These are phyloP conservation scores for Delichon dasypus DNA, from an alignment of 2,797 vertebrate species.

Conservation along the genomic window DNA sequence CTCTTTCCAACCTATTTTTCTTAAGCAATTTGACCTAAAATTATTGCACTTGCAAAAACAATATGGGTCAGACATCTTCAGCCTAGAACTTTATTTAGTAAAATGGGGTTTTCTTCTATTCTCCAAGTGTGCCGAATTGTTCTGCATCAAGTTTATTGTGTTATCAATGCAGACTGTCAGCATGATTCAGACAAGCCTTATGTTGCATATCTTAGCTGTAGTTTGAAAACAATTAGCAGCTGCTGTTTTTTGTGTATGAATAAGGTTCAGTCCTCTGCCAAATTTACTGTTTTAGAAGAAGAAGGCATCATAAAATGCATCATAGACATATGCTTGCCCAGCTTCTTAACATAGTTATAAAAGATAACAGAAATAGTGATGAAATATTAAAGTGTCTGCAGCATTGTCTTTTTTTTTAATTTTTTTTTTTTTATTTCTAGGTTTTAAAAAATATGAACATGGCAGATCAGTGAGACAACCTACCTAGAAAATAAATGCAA, in stretches of 20 bases:
- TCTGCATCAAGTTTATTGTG: background rate
- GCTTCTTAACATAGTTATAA: background rate
- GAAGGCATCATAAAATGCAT: background rate
- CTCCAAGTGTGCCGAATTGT: background rate
- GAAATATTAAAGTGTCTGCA: background rate
- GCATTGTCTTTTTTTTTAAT: too few species aligned
- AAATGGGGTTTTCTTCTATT: background rate
- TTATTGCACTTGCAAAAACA: background rate
- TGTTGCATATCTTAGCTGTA: background rate
- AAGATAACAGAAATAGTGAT: background rate
- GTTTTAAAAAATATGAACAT: background rate
- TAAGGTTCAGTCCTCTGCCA: background rate
- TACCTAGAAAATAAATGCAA: background rate
- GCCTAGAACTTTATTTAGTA: conserved; percentile 2
- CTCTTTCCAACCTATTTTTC: background rate
- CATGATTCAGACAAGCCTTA: background rate
- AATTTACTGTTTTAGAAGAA: background rate
- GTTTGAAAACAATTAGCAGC: background rate
- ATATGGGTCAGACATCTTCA: conserved; percentile 1
- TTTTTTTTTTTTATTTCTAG: background rate
- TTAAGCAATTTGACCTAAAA: conserved; percentile 14
- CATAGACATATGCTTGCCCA: background rate
- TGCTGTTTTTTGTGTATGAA: background rate
- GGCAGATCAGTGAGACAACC: background rate
- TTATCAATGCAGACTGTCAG: background rate